A percentile compares a stretch with the other conserved stretches of the same genome.
Evolutionary conservation across 2,113 vertebrate species (phyloP).

Genomic region (Alligator sinensis): DNA sequence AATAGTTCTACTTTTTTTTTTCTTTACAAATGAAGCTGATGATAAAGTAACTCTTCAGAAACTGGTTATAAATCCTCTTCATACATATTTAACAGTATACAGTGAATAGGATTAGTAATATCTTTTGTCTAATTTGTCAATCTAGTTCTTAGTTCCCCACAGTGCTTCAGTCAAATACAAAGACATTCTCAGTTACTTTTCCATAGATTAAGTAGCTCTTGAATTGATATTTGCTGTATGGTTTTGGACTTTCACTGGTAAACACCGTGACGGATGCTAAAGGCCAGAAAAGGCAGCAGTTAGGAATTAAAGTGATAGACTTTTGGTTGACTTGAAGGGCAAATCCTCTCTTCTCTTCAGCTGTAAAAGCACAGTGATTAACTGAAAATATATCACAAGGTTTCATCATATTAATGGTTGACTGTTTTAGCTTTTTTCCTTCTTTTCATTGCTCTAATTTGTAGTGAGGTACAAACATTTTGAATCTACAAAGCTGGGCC

Average conservation of each 20-base stretch:
- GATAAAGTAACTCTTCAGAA: slow-evolving; percentile 74
- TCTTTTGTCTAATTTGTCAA: slow-evolving; percentile 73
- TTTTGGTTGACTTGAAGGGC: slow-evolving; percentile 54
- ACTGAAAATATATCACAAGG: neutral
- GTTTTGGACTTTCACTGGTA: slow-evolving; percentile 70
- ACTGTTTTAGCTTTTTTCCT: slow-evolving; percentile 22
- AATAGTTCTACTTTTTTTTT: slow-evolving; percentile 30
- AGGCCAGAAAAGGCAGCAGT: slow-evolving; percentile 63
- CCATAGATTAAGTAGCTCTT: slow-evolving; percentile 70
- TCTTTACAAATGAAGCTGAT: slow-evolving; percentile 63
- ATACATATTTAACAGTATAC: slow-evolving; percentile 70
- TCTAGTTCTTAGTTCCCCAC: slow-evolving; percentile 68
- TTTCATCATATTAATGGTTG: neutral
- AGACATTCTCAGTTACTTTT: slow-evolving; percentile 69
- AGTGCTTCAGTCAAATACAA: slow-evolving; percentile 67
- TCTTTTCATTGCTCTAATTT: slow-evolving; percentile 22
- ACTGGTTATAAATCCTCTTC: slow-evolving; percentile 69
- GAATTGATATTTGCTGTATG: slow-evolving; percentile 72
- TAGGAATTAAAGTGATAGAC: slow-evolving; percentile 57
- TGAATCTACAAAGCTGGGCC: slow-evolving; percentile 2
- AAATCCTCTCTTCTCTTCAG: slow-evolving; percentile 45
- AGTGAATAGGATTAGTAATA: slow-evolving; percentile 72
- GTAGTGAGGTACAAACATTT: neutral
- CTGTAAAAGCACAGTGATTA: neutral
- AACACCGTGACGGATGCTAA: slow-evolving; percentile 69